Percentiles rank a stretch among this genome's conserved stretches.
Conservation (phyloP, 2,888 invertebrate species). For the Microplitis deprimator region DNA sequence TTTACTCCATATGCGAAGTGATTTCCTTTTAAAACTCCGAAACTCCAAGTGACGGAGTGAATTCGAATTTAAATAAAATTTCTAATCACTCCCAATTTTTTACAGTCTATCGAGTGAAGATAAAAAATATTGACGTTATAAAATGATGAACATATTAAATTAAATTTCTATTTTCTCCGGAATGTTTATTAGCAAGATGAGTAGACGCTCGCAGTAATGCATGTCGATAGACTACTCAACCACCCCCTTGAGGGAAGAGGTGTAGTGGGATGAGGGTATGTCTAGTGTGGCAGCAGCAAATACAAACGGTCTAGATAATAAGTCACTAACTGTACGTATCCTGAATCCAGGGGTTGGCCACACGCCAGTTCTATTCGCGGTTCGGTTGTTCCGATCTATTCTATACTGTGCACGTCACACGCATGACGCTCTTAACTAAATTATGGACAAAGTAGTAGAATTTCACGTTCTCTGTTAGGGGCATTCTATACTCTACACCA, state of each 20-base stretch:
- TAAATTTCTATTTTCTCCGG: too few species aligned
- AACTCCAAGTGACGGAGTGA: too few species aligned
- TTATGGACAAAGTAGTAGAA: slow-evolving; percentile 71
- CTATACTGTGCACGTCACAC: slow-evolving; percentile 70
- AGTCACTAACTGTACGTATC: slow-evolving; percentile 69
- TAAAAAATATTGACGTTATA: too few species aligned
- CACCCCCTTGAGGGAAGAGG: slow-evolving; percentile 49
- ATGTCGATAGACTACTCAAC: slow-evolving; percentile 22
- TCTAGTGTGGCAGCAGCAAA: slow-evolving; percentile 49
- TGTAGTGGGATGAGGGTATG: slow-evolving; percentile 32
- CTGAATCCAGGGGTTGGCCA: slow-evolving; percentile 68
- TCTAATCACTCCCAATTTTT: too few species aligned
- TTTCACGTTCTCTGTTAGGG: slow-evolving; percentile 59
- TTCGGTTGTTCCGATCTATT: slow-evolving; percentile 71
- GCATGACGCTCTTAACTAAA: slow-evolving; percentile 72
- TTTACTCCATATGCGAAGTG: too few species aligned
- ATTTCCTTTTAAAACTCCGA: too few species aligned
- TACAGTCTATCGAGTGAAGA: too few species aligned
- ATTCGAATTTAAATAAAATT: too few species aligned
- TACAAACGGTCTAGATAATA: slow-evolving; percentile 69
- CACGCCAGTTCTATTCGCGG: slow-evolving; percentile 70
- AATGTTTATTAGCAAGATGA: not conserved
- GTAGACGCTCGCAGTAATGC: not conserved
- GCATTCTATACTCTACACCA: slow-evolving; percentile 54
- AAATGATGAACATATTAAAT: too few species aligned